Base-by-base conservation (phyloP, 1,140 invertebrate species). In the Halictus rubicundus region DNA sequence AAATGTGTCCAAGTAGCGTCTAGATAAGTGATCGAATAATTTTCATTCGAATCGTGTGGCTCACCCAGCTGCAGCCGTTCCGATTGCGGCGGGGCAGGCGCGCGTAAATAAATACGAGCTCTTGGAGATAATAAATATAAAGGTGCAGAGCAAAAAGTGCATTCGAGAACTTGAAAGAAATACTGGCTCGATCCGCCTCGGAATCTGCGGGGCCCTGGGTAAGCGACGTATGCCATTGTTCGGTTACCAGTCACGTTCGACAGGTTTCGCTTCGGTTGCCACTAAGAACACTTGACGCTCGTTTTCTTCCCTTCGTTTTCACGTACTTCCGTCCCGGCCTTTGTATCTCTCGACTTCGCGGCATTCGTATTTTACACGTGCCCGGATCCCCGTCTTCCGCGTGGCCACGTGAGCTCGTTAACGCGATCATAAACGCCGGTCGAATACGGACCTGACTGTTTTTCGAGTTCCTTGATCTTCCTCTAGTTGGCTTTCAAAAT, bases 241-340 rank as follows among this genome's bases (percentile, higher is more conserved):
- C 54, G 49, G 60, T 80, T 72, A n/a, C 81, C 32, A 42, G 54
- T 80, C 81, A 84, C 65, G 76, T 83, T 73, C 69, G 39, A 84
- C 79, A 42, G 57, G 46, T 27, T 74, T 65, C 70, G 52, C 49
- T 61, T 65, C 52, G 42, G n/a, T 39, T 46, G 23, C 49, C 71
- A 54, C 25, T 82, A 46, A 83, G 75, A 57, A 78, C 69, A n/a
- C 23, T 32, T 16, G n/a, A 54, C 19, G 37, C 23, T 49, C 32
- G 54, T 54, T 83, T 84, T 65, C 64, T 27, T n/a, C 37, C 23
- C 54, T 78, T 73, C n/a, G 14, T 78, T 82, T 69, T 63, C 46
- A 49, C 68, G 61, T 66, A 32, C 63, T 75, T 16, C 57, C 8
- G 32, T 75, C 57, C 49, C 61, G 21, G 32, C 12, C 42, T 37